Evolutionary conservation across 2,888 invertebrate species (phyloP), one percentile per base, ranked within the genome.

Genomic region (Mactromeris polynyma): DNA sequence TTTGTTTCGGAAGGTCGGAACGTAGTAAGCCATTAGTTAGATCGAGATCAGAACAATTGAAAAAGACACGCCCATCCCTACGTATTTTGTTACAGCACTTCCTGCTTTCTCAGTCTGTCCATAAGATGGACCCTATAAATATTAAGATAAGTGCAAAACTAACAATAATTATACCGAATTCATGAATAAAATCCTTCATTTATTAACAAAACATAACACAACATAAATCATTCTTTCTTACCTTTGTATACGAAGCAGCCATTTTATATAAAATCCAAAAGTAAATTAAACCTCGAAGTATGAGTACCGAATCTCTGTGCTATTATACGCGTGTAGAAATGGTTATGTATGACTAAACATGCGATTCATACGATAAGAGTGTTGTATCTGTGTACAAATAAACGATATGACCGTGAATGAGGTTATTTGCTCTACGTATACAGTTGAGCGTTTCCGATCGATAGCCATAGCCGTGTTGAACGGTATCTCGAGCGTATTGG

Each of bases 241-340:
- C 79, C 79, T 79, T 40, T 79, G 79, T 79, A 26, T 42, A 21
- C n/a, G 79, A 17, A 42, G 79, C 79, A 42, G 79, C 79, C 79
- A 79, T 79, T n/a, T 79, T 79, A 36, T 79, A 64, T 26, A 26
- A 64, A 26, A 64, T 64, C 58, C 58, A 26, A 64, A n/a, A 11
- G 58, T 64, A 64, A 64, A 64, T 64, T 64, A 64, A 64, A 64
- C 58, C 58, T 26, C 9, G 4, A 7, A 7, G 58, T 64, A n/a
- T 64, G 26, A 7, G 26, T 19, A 58, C 19, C 7, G n/a, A n/a
- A n/a, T 4, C n/a, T n/a, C n/a, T 64, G 26, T 11, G 21, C 11
- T 7, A n/a, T 64, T 26, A 64, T 9, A 26, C 9, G n/a, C 6
- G 58, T 64, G 26, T 26, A 64, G 21, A n/a, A 19, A 64, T 4